Conservation (phyloP, 2,113 vertebrate genomes). For the Herpetotheres cachinnans region DNA sequence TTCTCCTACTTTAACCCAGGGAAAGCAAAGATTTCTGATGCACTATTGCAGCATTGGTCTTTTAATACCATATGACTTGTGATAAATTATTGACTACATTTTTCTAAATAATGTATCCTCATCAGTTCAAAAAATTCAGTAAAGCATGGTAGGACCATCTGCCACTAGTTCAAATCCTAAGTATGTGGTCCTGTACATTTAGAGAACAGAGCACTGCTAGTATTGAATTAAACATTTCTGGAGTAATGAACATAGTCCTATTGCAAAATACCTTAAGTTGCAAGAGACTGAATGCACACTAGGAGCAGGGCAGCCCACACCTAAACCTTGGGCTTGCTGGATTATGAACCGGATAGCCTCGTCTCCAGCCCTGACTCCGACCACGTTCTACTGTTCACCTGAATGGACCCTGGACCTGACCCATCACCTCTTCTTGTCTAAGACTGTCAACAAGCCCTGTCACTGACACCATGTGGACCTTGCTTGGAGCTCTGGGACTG, state of each 20-base stretch:
- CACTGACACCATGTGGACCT: neutral
- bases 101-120: conserved; percentile 47
- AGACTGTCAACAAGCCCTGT: neutral
- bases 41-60: neutral
- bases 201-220: neutral
- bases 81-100: conserved; percentile 47
- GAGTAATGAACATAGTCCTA: neutral
- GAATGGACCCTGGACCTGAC: neutral
- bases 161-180: neutral
- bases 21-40: neutral
- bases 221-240: neutral
- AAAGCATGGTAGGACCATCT: neutral
- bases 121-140: neutral
- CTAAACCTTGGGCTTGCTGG: neutral
- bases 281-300: neutral
- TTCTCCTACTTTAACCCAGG: neutral
- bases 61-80: conserved; percentile 8
- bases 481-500: neutral
- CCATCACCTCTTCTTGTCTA: neutral
- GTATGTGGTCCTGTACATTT: neutral
- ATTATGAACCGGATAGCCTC: neutral
- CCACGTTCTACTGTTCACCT: neutral
- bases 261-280: neutral
- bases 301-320: neutral
- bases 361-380: neutral